Evolutionary conservation across 2,113 vertebrate species (phyloP).

Genomic region (Rhagologus leucostigma): DNA sequence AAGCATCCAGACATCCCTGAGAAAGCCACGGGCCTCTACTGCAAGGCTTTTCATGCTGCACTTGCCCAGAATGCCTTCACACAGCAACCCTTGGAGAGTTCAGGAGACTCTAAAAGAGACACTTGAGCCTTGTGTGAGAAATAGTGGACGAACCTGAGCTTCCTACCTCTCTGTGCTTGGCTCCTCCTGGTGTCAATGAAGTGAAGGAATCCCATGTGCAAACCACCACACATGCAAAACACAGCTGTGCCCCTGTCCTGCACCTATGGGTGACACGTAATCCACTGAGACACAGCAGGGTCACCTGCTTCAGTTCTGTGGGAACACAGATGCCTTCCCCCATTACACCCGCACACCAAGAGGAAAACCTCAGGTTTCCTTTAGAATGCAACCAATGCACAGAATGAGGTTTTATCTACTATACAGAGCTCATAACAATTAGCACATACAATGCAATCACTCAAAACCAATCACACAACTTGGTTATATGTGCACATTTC

Average conservation of each 20-base stretch:
- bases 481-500: background rate
- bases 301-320: background rate
- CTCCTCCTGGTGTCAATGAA: background rate
- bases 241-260: background rate
- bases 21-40: background rate
- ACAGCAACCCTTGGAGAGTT: background rate
- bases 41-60: background rate
- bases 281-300: background rate
- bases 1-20: background rate
- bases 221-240: background rate
- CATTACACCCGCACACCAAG: background rate
- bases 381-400: background rate
- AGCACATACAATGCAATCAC: background rate
- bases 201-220: background rate
- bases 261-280: rapidly evolving
- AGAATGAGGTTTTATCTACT: background rate
- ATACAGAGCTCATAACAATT: background rate
- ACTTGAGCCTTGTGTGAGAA: background rate
- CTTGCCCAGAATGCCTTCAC: background rate
- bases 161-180: background rate
- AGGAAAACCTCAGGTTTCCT: background rate
- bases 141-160: rapidly evolving
- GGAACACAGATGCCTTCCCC: background rate
- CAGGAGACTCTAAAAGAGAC: background rate
- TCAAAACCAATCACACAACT: background rate